Evolutionary conservation across 2,113 vertebrate species (phyloP), one percentile per base, ranked within the genome.

Genomic region (Holacanthus passer): DNA sequence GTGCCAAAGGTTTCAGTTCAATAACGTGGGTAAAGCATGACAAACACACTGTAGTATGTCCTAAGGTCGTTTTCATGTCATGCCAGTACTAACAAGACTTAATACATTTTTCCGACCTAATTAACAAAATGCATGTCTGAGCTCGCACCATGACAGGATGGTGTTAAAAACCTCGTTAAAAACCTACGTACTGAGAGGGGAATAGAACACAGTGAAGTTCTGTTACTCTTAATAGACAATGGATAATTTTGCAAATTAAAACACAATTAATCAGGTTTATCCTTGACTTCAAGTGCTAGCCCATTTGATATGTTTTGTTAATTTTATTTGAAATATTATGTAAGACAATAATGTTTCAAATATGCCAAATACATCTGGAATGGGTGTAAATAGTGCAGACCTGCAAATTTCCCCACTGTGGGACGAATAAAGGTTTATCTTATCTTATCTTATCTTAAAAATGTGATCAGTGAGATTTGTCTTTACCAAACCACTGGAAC

Each of bases 71-170:
- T 75, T 87, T 74, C 45, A 79, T 32, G 27, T 53, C n/a, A 53
- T 56, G 55, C 24, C 62, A 70, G 76, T 63, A 63, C 58, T 52
- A 43, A 68, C 74, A 77, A 22, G 48, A 63, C 67, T 53, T 62
- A 71, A 74, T 63, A 56, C 41, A 59, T 78, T 81, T 85, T 73
- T 87, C 60, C 58, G 68, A 70, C 55, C 56, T 73, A 73, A 83
- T 81, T 78, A 66, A 82, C 20, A 74, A 80, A 77, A 52, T 24
- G 29, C 63, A 48, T 43, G 47, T 66, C 56, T 75, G 31, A 14
- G 22, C 37, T 43, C 4, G 76, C n/a, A 31, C 56, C 29, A 0
- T 68, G 68, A 80, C 62, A 31, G 32, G 60, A 52, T 0, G n/a
- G 55, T 73, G 69, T 45, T 82, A 24, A 75, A 81, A 67, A 43